These are phyloP conservation scores for Antheraea yamamai DNA, from an alignment of 2,888 invertebrate species.

Conservation along the genomic window DNA sequence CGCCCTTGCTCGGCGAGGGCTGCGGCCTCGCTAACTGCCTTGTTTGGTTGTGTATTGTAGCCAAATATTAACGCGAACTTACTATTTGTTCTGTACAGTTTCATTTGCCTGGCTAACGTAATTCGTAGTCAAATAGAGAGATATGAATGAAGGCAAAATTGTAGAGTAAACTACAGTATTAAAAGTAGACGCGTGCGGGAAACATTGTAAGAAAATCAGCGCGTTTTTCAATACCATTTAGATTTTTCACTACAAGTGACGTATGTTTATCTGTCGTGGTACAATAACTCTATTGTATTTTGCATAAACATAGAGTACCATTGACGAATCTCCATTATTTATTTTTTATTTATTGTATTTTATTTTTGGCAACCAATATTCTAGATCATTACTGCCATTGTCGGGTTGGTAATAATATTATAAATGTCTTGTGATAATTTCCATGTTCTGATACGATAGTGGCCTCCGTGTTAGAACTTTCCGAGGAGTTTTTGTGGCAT, in stretches of 20 bases:
- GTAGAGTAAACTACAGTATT: neutral
- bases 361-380: too few relatives aligned
- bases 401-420: too few relatives aligned
- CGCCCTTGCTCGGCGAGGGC: neutral
- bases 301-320: too few relatives aligned
- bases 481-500: too few relatives aligned
- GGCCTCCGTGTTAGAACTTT: too few relatives aligned
- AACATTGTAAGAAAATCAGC: neutral
- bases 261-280: neutral
- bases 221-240: neutral
- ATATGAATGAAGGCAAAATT: neutral
- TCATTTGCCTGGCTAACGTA: neutral
- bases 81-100: neutral
- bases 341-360: too few relatives aligned
- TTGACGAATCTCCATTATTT: too few relatives aligned
- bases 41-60: slow-evolving; percentile 3
- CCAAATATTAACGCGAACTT: neutral
- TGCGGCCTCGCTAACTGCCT: neutral
- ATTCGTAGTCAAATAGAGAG: neutral
- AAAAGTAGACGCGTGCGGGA: neutral
- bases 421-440: too few relatives aligned
- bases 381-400: too few relatives aligned
- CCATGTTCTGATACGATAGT: too few relatives aligned
- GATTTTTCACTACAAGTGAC: neutral
- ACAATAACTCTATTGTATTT: neutral